Base-by-base conservation (phyloP, 1,140 invertebrate genomes). In the Drosophila burlai region DNA sequence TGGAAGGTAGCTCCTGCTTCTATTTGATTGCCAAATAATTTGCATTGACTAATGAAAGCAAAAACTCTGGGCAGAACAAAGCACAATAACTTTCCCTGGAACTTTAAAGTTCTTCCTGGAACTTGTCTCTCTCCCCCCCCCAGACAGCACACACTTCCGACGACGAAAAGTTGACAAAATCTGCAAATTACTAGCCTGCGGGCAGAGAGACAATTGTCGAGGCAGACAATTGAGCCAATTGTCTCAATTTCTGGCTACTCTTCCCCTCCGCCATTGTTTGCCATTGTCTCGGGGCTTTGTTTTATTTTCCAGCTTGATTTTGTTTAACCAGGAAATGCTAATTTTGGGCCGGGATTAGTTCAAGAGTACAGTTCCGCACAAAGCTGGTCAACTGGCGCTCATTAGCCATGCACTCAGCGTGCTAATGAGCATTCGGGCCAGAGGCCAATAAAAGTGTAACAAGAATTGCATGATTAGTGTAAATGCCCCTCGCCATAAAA, bases 401-500 rank as follows among this genome's bases (percentile, higher is more conserved):
- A 81, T 84, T 84, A 86, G 76, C 63, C 76, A 83, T 77, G 66
- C 66, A 78, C 84, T 71, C 84, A 81, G 75, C 63, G 83, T 86
- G 83, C 83, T 83, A 87, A 87, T 82, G 80, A 68, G 65, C 66
- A 43, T 84, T 21, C 0, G 18, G 65, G 46, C n/a, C 26, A 24
- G 46, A 43, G 64, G 63, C 54, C 50, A 89, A 84, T 78, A 81
- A 87, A 82, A 81, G 47, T 65, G 64, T 66, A 75, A 68, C 80
- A 81, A 84, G 80, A 81, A 74, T 74, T 68, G 62, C 81, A 84
- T 87, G 83, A 87, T 87, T 87, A 87, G 84, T 89, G 76, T 82
- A 85, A 76, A 84, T 85, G 82, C 73, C 57, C 47, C 58, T 55
- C 52, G 60, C 76, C 78, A 78, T 81, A 84, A 81, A 84, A 71